phyloP scores from a whole-genome alignment of 2,888 invertebrate genomes.

The Cataglyphis livida region DNA sequence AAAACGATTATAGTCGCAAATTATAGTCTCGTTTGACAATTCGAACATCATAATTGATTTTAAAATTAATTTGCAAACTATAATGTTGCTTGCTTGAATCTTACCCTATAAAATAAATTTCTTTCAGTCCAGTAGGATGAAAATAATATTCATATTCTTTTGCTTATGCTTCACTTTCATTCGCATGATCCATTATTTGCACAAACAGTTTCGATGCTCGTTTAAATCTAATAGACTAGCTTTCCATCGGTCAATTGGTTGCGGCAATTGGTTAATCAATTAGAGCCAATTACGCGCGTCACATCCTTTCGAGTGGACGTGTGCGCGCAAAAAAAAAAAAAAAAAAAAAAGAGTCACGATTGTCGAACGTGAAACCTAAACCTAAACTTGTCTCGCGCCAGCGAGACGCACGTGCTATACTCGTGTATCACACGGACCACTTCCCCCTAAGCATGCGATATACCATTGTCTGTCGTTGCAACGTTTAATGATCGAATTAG shows the following conservation, averaged over 20 bases:
- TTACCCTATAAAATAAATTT: not conserved
- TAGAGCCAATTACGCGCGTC: slow-evolving; percentile 63
- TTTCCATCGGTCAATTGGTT: slow-evolving; percentile 42
- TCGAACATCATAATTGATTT: not conserved
- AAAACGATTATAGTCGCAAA: not conserved
- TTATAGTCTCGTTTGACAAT: not conserved
- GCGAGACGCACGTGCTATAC: slow-evolving; percentile 33
- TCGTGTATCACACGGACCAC: slow-evolving; percentile 13
- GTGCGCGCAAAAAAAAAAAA: not conserved
- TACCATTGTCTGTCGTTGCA: slow-evolving; percentile 9
- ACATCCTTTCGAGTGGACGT: slow-evolving; percentile 52
- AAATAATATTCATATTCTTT: not conserved
- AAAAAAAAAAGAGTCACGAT: slow-evolving; percentile 52
- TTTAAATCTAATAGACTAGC: slow-evolving; percentile 20
- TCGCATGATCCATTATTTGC: slow-evolving; percentile 18
- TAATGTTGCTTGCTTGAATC: not conserved
- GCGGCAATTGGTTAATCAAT: slow-evolving; percentile 58
- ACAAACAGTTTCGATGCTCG: slow-evolving; percentile 24
- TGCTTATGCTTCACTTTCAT: slow-evolving; percentile 2
- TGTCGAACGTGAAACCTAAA: slow-evolving; percentile 53
- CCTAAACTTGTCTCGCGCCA: not conserved
- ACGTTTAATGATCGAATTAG: slow-evolving; percentile 38
- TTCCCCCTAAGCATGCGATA: not conserved
- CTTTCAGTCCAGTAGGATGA: not conserved
- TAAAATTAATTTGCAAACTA: not conserved